Evolutionary conservation across 2,888 invertebrate genomes (phyloP), one percentile per base, ranked within the genome.

Genomic region (Platynereis dumerilii): DNA sequence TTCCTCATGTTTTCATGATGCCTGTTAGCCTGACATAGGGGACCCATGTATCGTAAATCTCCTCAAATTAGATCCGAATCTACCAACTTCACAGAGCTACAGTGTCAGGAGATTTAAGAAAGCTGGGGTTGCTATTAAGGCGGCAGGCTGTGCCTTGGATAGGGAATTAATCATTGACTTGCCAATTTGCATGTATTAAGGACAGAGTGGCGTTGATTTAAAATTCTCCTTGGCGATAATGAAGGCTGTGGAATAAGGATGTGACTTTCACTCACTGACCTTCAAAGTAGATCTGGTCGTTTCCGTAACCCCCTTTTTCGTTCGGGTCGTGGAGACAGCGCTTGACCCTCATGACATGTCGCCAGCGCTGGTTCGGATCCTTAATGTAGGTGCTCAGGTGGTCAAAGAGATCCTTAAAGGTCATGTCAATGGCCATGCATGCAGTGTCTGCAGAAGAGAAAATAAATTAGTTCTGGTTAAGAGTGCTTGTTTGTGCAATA

Each of bases 231-330:
- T 5, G 12, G 34, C n/a, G 17, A 48, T 48, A 10, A 48, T 12
- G 48, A 48, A 20, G n/a, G 22, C 22, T n/a, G n/a, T n/a, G n/a
- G 24, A 20, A 20, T 48, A 7, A 48, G 48, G n/a, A 48, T 10
- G n/a, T n/a, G 22, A n/a, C 10, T 10, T 7, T 52, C 12, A n/a
- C 10, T 52, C 12, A 15, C 58, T 39, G 69, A 81, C 82, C 82
- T 76, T 82, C 82, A 77, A 83, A 83, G 70, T 82, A 83, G 61
- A 80, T 79, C 71, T 83, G 83, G 67, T 83, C 82, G 66, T 79
- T 77, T 15, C 82, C 82, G 69, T 78, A 78, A 15, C 82, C 82
- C 28, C 83, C 83, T 1, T 75, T 71, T 61, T 76, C 76, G 70
- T 79, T 78, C 0, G 82, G 77, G 65, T 83, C 76, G 5, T 70